Evolutionary conservation across 2,113 vertebrate genomes (phyloP).

Genomic region (Boulengeromyrus knoepffleri): DNA sequence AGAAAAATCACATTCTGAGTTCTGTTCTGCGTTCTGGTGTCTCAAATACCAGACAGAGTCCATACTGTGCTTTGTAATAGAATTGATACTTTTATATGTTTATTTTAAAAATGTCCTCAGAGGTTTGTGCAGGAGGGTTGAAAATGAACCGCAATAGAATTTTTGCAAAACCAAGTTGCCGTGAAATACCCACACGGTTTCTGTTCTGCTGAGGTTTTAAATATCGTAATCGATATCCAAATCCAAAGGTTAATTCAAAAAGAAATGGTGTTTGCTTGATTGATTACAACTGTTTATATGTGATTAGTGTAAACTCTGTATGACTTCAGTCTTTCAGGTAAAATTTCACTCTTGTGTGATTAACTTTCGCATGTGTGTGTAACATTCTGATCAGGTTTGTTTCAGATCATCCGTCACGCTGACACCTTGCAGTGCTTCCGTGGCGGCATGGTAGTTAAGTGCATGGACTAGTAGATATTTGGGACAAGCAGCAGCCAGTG

Average conservation of each 20-base stretch:
- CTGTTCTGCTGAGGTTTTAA: not conserved
- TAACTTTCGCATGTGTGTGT: not conserved
- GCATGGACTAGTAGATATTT: not conserved
- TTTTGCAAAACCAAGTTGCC: not conserved
- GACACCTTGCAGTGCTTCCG: not conserved
- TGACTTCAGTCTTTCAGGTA: not conserved
- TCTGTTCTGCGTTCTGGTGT: not conserved
- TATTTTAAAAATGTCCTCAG: not conserved
- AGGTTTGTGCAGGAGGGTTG: not conserved
- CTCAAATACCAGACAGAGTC: not conserved
- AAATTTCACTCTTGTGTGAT: not conserved
- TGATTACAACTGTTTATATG: not conserved
- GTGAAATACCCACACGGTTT: not conserved
- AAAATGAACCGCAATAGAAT: not conserved
- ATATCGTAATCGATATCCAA: not conserved
- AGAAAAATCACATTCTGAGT: not conserved
- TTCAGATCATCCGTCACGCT: not conserved
- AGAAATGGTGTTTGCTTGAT: not conserved
- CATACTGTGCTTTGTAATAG: not conserved
- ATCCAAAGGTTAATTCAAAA: not conserved
- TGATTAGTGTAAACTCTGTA: not conserved
- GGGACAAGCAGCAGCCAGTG: not conserved
- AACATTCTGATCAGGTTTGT: not conserved
- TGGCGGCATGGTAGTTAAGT: not conserved
- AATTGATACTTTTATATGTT: not conserved